Evolutionary conservation across 2,888 invertebrate species (phyloP).

Genomic region (Tetramorium bicarinatum): DNA sequence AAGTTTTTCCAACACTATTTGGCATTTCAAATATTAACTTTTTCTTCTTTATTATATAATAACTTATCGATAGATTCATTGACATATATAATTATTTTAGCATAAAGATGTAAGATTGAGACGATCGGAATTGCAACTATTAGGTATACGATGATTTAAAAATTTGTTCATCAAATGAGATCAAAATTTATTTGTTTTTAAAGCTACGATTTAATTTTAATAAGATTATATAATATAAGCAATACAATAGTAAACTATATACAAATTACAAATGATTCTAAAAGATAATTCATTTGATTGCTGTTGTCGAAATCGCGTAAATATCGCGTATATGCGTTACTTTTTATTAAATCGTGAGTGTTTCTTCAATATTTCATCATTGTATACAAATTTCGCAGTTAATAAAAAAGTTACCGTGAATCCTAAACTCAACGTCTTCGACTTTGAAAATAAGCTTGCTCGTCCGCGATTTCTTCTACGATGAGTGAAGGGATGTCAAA

Average conservation of each 20-base stretch:
- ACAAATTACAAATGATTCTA: background rate
- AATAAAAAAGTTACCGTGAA: background rate
- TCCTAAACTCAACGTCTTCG: background rate
- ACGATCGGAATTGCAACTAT: background rate
- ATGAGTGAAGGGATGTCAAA: constrained; percentile 41
- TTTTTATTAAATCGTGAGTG: no score
- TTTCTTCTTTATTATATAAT: background rate
- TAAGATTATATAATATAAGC: constrained; percentile 1
- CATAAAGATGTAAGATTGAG: background rate
- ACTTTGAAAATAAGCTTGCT: constrained; percentile 24
- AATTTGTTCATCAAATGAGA: background rate
- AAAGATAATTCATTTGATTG: background rate
- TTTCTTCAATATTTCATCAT: background rate
- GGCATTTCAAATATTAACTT: background rate
- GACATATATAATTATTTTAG: background rate
- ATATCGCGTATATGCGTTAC: background rate
- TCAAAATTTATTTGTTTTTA: background rate
- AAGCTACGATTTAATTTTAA: background rate
- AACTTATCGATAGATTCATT: background rate
- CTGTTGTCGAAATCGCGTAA: background rate
- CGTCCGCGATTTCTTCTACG: constrained; percentile 59
- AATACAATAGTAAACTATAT: background rate
- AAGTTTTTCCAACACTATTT: background rate
- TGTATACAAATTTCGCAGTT: background rate
- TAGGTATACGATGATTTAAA: background rate